A percentile compares a stretch with the other conserved stretches of the same genome.
Evolutionary conservation across 2,797 vertebrate genomes (phyloP).

Genomic region (Chelmon rostratus): DNA sequence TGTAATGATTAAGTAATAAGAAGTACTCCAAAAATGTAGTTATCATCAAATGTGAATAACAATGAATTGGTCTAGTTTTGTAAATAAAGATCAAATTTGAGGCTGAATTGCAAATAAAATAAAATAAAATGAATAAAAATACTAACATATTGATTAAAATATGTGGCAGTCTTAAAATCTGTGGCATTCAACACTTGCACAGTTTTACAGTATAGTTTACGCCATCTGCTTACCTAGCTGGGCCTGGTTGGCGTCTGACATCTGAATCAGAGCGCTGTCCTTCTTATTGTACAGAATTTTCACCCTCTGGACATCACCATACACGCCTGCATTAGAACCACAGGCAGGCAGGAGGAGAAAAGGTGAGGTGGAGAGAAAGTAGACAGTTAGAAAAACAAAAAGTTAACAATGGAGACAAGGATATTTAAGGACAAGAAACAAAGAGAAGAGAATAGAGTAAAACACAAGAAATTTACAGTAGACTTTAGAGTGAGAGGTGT

Average conservation of each 20-base stretch:
- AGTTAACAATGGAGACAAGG: slow-evolving; percentile 79
- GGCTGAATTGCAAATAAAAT: too few relatives aligned
- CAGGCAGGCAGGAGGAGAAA: slow-evolving; percentile 82
- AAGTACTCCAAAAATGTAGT: too few relatives aligned
- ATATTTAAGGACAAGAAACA: slow-evolving; percentile 82
- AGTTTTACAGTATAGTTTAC: background rate
- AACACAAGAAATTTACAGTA: slow-evolving; percentile 89
- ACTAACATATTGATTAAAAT: too few relatives aligned
- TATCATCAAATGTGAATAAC: too few relatives aligned
- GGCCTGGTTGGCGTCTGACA: slow-evolving; percentile 97
- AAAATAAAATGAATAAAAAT: too few relatives aligned
- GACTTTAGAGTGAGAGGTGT: slow-evolving; percentile 58
- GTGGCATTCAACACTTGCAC: background rate
- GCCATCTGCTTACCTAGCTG: slow-evolving; percentile 91
- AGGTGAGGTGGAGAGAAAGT: slow-evolving; percentile 74
- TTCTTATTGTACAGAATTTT: slow-evolving; percentile 99
- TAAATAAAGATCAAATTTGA: too few relatives aligned
- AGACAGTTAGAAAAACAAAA: slow-evolving; percentile 67
- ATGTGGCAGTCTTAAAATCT: too few relatives aligned
- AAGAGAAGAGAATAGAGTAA: slow-evolving; percentile 78
- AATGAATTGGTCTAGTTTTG: too few relatives aligned
- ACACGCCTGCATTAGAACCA: slow-evolving; percentile 93
- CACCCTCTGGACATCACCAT: slow-evolving; percentile 98
- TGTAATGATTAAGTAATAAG: background rate
- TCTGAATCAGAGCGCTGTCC: slow-evolving; percentile 98